A percentile compares a stretch with the other conserved stretches of the same genome.
Conservation (phyloP, 1,140 invertebrate species). For the Samia ricini region DNA sequence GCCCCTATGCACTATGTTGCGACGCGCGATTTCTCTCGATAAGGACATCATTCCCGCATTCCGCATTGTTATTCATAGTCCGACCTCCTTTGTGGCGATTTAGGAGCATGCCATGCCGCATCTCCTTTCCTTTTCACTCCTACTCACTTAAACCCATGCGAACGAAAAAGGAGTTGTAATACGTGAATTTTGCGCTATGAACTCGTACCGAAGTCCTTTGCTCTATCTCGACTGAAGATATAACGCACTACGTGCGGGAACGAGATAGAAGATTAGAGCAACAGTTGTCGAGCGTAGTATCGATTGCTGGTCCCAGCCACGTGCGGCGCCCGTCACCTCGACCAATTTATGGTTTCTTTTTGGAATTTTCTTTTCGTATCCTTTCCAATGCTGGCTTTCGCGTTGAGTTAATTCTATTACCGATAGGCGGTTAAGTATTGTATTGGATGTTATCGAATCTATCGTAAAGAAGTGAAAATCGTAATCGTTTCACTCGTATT, state of each 20-base stretch:
- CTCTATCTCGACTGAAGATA: conserved; percentile 28
- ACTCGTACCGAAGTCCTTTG: conserved; percentile 48
- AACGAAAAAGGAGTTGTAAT: conserved; percentile 34
- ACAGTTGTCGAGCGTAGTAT: conserved; percentile 70
- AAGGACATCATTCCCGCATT: conserved; percentile 70
- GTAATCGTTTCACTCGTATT: conserved; percentile 50
- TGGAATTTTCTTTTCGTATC: conserved; percentile 17
- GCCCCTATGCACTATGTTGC: neutral
- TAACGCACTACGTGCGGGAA: conserved; percentile 21
- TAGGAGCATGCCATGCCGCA: conserved; percentile 63
- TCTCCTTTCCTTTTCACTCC: conserved; percentile 39
- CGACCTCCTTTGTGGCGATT: conserved; percentile 70
- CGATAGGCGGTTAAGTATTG: neutral
- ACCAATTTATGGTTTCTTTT: conserved; percentile 23
- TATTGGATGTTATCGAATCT: neutral
- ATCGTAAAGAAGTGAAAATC: conserved; percentile 14
- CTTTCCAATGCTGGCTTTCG: conserved; percentile 24
- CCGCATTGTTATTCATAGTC: conserved; percentile 73
- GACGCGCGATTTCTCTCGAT: conserved; percentile 24
- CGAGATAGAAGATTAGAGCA: conserved; percentile 52
- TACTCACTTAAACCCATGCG: neutral
- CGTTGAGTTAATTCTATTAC: neutral
- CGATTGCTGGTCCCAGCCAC: conserved; percentile 53
- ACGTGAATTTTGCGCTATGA: conserved; percentile 64
- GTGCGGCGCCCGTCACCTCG: conserved; percentile 47